Conservation (phyloP, 2,113 vertebrate species). For the Grallaria varia region DNA sequence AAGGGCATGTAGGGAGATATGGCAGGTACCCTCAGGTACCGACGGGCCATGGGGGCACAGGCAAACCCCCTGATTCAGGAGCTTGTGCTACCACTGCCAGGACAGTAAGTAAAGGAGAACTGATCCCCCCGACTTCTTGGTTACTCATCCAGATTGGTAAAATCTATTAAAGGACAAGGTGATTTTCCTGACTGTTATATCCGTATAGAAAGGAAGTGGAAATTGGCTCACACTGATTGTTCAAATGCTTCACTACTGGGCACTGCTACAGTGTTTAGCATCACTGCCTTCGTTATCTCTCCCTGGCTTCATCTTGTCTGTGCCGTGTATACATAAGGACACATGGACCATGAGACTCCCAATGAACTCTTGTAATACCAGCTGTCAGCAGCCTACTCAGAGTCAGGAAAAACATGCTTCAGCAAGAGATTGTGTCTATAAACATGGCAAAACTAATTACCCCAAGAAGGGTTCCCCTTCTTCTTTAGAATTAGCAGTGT, state of each 20-base stretch:
- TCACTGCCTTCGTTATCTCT: neutral
- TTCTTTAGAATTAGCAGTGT: conserved; percentile 39
- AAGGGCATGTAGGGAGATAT: rapidly evolving
- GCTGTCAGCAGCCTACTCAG: neutral
- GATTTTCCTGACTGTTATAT: neutral
- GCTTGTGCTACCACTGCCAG: neutral
- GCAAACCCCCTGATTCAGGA: neutral
- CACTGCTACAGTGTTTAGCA: neutral
- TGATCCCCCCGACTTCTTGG: neutral
- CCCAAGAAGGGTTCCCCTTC: conserved; percentile 12
- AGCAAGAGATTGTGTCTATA: neutral
- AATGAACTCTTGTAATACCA: neutral
- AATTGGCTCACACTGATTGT: neutral
- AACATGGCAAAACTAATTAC: conserved; percentile 39
- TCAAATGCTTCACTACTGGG: neutral
- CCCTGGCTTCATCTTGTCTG: neutral
- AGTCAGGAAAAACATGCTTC: conserved; percentile 27
- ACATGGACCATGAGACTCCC: neutral
- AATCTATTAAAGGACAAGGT: neutral
- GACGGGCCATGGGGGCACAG: neutral
- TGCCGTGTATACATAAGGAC: neutral
- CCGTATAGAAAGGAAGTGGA: neutral
- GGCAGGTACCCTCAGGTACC: neutral
- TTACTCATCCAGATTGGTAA: neutral
- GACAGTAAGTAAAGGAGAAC: neutral